Evolutionary conservation across 2,888 invertebrate genomes (phyloP).

Genomic region (Acronicta psi): DNA sequence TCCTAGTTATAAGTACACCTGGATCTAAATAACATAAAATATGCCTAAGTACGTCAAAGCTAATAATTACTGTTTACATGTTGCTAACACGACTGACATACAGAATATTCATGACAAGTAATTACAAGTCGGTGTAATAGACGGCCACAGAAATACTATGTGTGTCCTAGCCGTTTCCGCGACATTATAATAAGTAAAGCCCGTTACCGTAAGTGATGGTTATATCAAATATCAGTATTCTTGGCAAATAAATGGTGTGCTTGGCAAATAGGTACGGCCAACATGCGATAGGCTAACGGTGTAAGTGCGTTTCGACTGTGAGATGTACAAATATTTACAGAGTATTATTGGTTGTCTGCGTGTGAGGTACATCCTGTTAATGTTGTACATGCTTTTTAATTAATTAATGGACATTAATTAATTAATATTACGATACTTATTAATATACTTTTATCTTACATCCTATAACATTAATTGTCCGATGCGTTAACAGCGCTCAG

Average conservation of each 20-base stretch:
- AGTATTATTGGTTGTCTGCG: conserved; percentile 24
- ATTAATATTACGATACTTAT: conserved; percentile 2
- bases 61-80: conserved; percentile 38
- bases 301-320: conserved; percentile 36
- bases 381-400: conserved; percentile 43
- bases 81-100: conserved; percentile 44
- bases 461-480: no score
- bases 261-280: conserved; percentile 47
- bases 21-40: conserved; percentile 25
- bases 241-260: conserved; percentile 46
- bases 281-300: conserved; percentile 61
- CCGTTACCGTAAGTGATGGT: conserved; percentile 68
- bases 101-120: conserved; percentile 51
- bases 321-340: conserved; percentile 52
- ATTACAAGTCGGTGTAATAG: conserved; percentile 58
- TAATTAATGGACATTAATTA: conserved; percentile 30
- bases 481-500: no score
- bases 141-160: conserved; percentile 53
- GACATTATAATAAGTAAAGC: conserved; percentile 61
- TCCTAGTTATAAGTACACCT: neutral
- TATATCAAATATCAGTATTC: conserved; percentile 65
- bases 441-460: no score
- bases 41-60: conserved; percentile 21
- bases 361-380: conserved; percentile 57
- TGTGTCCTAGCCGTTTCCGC: conserved; percentile 56